A percentile compares a stretch with the other conserved stretches of the same genome.
These are phyloP conservation scores for Sinella curviseta DNA, from an alignment of 1,140 invertebrate genomes.

Conservation along the genomic window DNA sequence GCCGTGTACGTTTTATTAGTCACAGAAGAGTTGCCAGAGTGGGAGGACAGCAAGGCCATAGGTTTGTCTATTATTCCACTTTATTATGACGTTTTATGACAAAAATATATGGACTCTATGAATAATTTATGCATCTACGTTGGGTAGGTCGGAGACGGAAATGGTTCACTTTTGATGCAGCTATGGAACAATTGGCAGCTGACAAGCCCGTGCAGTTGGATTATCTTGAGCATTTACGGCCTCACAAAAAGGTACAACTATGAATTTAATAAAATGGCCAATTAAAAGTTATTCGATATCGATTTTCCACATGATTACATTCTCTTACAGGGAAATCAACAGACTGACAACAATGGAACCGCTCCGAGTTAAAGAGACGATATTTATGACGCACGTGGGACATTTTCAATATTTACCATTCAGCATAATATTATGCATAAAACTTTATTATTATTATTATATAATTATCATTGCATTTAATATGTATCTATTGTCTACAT, in stretches of 20 bases:
- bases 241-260: slow-evolving; percentile 19
- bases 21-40: slow-evolving; percentile 84
- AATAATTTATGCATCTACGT: not conserved
- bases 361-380: not conserved
- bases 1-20: slow-evolving; percentile 89
- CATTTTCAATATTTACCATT: no score
- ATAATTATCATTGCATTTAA: no score
- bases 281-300: not conserved
- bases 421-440: no score
- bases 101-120: not conserved
- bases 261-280: not conserved
- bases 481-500: no score
- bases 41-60: slow-evolving; percentile 86
- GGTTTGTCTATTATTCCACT: slow-evolving; percentile 54
- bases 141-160: slow-evolving; percentile 74
- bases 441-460: no score
- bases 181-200: slow-evolving; percentile 75
- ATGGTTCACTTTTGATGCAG: slow-evolving; percentile 87
- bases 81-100: not conserved
- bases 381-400: no score
- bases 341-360: slow-evolving; percentile 12
- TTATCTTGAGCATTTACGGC: slow-evolving; percentile 61
- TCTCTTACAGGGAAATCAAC: not conserved
- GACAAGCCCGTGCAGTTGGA: slow-evolving; percentile 87
- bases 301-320: not conserved